Evolutionary conservation across 2,113 vertebrate genomes (phyloP).

Genomic region (Mystacornis crossleyi): DNA sequence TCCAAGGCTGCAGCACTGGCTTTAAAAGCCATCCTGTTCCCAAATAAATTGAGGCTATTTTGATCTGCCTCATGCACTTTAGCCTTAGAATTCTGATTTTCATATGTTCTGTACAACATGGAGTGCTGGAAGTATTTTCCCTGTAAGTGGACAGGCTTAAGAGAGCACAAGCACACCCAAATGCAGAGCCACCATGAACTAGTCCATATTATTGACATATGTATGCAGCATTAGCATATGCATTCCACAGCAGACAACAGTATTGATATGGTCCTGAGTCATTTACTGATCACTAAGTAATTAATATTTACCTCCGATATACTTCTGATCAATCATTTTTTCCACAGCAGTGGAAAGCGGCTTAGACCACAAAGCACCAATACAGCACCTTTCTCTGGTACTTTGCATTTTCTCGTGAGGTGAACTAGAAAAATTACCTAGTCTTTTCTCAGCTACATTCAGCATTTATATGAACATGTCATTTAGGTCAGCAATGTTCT

Average conservation of each 20-base stretch:
- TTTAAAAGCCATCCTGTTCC: not conserved
- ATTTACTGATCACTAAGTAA: not conserved
- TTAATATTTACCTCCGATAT: not conserved
- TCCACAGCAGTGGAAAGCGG: not conserved
- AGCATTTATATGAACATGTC: not conserved
- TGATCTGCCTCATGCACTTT: not conserved
- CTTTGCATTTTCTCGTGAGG: not conserved
- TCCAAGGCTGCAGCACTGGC: not conserved
- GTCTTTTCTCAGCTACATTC: not conserved
- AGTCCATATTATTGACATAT: not conserved
- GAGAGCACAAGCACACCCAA: not conserved
- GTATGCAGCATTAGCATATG: not conserved
- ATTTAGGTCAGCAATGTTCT: not conserved
- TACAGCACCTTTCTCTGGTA: not conserved
- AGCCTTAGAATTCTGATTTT: not conserved
- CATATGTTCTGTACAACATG: not conserved
- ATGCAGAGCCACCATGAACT: not conserved
- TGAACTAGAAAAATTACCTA: not conserved
- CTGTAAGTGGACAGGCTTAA: not conserved
- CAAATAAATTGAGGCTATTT: not conserved
- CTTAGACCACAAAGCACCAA: not conserved
- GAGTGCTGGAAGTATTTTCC: not conserved
- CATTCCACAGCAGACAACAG: not conserved
- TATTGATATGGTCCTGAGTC: not conserved
- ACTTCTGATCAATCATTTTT: not conserved